Percentiles rank a stretch among this genome's conserved stretches.
Conservation (phyloP, 2,113 vertebrate genomes). For the Gymnarchus niloticus region DNA sequence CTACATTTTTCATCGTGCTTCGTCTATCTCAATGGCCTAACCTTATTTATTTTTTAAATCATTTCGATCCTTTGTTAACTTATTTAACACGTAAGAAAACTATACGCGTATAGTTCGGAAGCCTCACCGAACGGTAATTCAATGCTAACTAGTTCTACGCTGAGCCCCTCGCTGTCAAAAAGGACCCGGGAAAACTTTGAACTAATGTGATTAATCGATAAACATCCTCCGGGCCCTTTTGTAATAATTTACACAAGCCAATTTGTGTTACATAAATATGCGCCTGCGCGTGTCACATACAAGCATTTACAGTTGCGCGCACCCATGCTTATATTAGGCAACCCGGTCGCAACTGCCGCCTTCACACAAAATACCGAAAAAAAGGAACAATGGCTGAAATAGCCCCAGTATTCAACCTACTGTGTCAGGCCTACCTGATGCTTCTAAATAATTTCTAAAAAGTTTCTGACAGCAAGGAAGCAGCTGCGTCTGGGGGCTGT, state of each 20-base stretch:
- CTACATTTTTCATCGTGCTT: not conserved
- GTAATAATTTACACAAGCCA: not conserved
- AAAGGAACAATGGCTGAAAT: slow-evolving; percentile 1
- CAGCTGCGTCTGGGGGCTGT: slow-evolving; percentile 67
- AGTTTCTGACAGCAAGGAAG: slow-evolving; percentile 37
- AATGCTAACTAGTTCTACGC: not conserved
- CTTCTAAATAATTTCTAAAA: slow-evolving; percentile 20
- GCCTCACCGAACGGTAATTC: not conserved
- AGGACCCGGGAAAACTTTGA: not conserved
- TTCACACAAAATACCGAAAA: not conserved
- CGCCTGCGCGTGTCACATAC: not conserved
- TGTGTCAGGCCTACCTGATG: slow-evolving; percentile 20
- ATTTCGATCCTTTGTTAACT: not conserved
- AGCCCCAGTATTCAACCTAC: not conserved
- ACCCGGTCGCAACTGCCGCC: not conserved
- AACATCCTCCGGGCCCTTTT: not conserved
- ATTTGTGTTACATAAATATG: slow-evolving; percentile 1
- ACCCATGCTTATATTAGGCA: not conserved
- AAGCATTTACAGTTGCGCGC: not conserved
- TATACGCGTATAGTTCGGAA: not conserved
- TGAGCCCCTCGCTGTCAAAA: not conserved
- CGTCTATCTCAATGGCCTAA: not conserved
- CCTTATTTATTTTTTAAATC: not conserved
- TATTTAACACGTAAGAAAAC: not conserved
- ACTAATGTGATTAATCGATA: not conserved